Percentiles rank a stretch among this genome's conserved stretches.
phyloP scores from a whole-genome alignment of 2,797 vertebrate genomes.

The Sorex maritimensis region DNA sequence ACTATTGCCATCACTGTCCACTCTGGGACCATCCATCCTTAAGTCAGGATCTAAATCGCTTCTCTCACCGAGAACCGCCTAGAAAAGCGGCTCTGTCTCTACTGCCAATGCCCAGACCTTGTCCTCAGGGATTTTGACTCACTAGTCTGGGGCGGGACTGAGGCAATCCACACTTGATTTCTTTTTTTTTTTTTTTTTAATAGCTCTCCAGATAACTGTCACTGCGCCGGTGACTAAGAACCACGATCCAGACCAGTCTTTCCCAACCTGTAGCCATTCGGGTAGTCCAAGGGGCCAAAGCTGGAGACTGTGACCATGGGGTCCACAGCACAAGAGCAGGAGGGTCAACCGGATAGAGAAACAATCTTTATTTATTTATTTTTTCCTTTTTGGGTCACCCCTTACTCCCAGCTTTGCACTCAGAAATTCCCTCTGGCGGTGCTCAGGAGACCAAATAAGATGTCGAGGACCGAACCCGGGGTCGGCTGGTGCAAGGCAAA shows the following conservation, averaged over 20 bases:
- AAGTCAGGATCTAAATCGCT: not conserved
- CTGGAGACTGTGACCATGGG: too few relatives aligned
- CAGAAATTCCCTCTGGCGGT: too few relatives aligned
- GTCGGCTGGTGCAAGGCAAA: too few relatives aligned
- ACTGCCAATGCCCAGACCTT: not conserved
- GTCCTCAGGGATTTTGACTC: constrained; percentile 45
- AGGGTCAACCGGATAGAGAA: too few relatives aligned
- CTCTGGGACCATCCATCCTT: not conserved
- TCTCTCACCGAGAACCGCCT: not conserved
- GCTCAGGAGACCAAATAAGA: too few relatives aligned
- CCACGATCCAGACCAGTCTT: not conserved
- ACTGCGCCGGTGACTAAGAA: not conserved
- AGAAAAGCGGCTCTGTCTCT: not conserved
- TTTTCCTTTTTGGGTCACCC: too few relatives aligned
- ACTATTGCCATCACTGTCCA: not conserved
- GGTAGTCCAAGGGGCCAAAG: too few relatives aligned
- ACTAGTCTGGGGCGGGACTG: not conserved
- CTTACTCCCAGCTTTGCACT: too few relatives aligned
- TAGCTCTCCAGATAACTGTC: constrained; percentile 22
- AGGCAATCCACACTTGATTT: not conserved
- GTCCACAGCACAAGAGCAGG: too few relatives aligned
- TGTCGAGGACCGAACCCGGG: too few relatives aligned
- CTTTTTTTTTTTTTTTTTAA: not conserved
- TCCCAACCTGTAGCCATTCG: not conserved
- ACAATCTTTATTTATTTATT: too few relatives aligned